A percentile compares a stretch with the other conserved stretches of the same genome.
phyloP scores from a whole-genome alignment of 1,140 invertebrate genomes.

The Drosophila arawakana region DNA sequence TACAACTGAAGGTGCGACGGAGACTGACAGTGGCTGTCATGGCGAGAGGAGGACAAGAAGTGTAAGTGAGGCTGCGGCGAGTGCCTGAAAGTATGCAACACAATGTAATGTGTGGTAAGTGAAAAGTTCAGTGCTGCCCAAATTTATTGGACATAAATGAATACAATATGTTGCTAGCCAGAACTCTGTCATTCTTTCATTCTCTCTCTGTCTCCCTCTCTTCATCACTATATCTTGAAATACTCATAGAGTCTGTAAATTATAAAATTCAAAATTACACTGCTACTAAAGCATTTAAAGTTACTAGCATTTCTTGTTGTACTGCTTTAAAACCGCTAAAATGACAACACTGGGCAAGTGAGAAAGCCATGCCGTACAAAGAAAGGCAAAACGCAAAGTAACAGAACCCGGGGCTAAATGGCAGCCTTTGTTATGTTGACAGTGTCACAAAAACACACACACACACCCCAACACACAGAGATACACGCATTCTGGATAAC shows the following conservation, averaged over 20 bases:
- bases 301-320: too few species aligned
- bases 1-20: slow-evolving; percentile 22
- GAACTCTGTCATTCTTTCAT: too few species aligned
- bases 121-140: slow-evolving; percentile 11
- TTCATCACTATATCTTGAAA: too few species aligned
- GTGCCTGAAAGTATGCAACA: slow-evolving; percentile 59
- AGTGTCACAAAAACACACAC: slow-evolving; percentile 19
- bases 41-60: background rate
- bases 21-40: slow-evolving; percentile 34
- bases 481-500: slow-evolving; percentile 36
- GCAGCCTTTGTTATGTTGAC: slow-evolving; percentile 44
- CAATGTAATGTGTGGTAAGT: slow-evolving; percentile 50
- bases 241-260: too few species aligned
- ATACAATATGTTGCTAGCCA: too few species aligned
- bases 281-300: too few species aligned
- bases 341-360: slow-evolving; percentile 47
- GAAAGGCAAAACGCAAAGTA: slow-evolving; percentile 30
- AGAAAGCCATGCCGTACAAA: slow-evolving; percentile 57
- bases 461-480: slow-evolving; percentile 12
- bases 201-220: too few species aligned
- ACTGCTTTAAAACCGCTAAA: slow-evolving; percentile 8
- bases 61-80: slow-evolving; percentile 9
- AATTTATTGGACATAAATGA: too few species aligned
- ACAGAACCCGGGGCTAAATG: slow-evolving; percentile 30
- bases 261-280: too few species aligned